phyloP scores from a whole-genome alignment of 2,113 vertebrate genomes.

The Peucedramus taeniatus region DNA sequence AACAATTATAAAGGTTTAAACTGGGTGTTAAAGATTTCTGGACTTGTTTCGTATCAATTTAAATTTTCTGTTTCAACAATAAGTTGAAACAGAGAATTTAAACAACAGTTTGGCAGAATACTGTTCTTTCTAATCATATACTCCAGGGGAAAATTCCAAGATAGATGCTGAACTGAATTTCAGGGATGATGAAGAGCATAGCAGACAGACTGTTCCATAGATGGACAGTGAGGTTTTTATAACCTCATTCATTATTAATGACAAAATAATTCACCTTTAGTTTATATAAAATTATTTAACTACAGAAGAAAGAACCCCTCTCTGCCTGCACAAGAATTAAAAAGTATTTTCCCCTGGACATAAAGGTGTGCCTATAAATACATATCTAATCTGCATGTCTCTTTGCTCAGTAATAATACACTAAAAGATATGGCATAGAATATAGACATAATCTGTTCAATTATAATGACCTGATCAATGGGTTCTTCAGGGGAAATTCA shows the following conservation, averaged over 20 bases:
- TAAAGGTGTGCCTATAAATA: background rate
- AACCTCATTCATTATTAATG: background rate
- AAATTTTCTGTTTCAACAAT: no score
- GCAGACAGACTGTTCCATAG: background rate
- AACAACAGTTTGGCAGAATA: background rate
- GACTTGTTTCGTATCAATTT: background rate
- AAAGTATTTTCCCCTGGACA: background rate
- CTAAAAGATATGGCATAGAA: background rate
- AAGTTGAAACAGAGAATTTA: slow-evolving; percentile 1
- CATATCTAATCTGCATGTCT: background rate
- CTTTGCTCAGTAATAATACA: background rate
- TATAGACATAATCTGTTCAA: background rate
- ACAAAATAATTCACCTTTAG: background rate
- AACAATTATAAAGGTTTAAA: slow-evolving; percentile 5
- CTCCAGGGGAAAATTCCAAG: background rate
- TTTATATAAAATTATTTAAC: background rate
- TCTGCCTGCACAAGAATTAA: background rate
- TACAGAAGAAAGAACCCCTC: background rate
- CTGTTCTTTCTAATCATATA: background rate
- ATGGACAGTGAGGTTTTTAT: background rate
- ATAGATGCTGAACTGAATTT: background rate
- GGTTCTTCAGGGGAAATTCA: background rate
- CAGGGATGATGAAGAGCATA: background rate
- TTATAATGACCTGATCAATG: background rate
- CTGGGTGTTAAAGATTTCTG: background rate